Base-by-base conservation (phyloP, 2,888 invertebrate species). In the Byasa hedistus region DNA sequence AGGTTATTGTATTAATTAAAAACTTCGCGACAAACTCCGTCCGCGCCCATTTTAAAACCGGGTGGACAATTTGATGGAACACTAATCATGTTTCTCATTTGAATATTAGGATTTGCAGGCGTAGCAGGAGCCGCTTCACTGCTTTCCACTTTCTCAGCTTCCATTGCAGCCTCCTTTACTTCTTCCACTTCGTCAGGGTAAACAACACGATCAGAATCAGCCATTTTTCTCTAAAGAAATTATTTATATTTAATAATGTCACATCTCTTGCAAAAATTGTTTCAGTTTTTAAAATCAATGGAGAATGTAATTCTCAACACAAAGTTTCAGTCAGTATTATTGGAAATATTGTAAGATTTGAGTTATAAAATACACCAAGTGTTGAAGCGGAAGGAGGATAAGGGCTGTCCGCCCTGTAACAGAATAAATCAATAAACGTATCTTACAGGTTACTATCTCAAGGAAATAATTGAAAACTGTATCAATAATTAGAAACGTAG, bases 111-210 rank as follows among this genome's bases (percentile, higher is more conserved):
- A 12, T 36, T 55, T 39, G 7, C 65, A 3, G 48, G 52, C 22
- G 27, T 8, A 23, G 54, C 24, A 19, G 56, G 64, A 21, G 12
- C 23, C n/a, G 21, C 60, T 32, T 3, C 55, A 5, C 62, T 70
- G 17, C 64, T 60, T 15, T 66, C 69, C 1, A 75, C 77, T 12
- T 72, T 73, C 70, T 69, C 79, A 2, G 56, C 67, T 24, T 68
- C 66, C 10, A 54, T 58, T 17, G 63, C 62, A 19, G 70, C 70
- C 32, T 61, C 67, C 66, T 86, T 85, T 1, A 65, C 73, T 21
- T 82, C 82, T 1, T 82, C 80, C 0, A 84, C 81, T 71, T 89
- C 87, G n/a, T 88, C 85, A 21, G 87, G 86, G 71, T 77, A 85
- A 1, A 86, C 82, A 24, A 89, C 72, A 58, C 83, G 83, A 54